These are phyloP conservation scores for Erinaceus europaeus DNA, from an alignment of 2,113 vertebrate species.

Conservation along the genomic window DNA sequence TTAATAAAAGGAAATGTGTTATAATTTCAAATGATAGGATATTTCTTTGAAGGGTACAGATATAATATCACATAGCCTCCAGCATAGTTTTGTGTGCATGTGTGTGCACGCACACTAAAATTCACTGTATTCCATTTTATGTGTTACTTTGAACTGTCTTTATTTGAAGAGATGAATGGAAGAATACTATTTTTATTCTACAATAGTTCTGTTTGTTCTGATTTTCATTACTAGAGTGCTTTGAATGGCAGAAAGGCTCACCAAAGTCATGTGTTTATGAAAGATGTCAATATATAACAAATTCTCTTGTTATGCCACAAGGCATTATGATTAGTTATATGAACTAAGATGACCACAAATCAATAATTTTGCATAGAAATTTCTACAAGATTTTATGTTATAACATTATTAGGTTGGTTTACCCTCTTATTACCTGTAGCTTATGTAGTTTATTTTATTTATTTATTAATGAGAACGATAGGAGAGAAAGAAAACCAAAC, in stretches of 20 bases:
- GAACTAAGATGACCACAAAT: neutral
- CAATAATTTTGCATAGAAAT: neutral
- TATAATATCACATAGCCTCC: constrained; percentile 80
- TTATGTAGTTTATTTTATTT: too few species aligned
- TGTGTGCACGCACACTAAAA: constrained; percentile 54
- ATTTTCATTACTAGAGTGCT: constrained; percentile 78
- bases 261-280: constrained; percentile 79
- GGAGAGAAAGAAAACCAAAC: too few species aligned
- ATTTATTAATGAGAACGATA: too few species aligned
- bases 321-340: constrained; percentile 36
- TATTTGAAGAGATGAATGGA: constrained; percentile 84
- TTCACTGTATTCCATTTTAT: constrained; percentile 80
- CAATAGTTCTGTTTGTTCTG: constrained; percentile 82
- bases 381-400: neutral
- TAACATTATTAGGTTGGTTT: neutral
- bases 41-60: constrained; percentile 79
- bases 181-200: constrained; percentile 78
- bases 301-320: constrained; percentile 60
- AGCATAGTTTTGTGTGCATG: constrained; percentile 60
- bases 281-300: constrained; percentile 74
- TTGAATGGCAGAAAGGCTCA: constrained; percentile 71
- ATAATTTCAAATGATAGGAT: constrained; percentile 77
- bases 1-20: constrained; percentile 71
- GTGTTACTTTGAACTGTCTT: constrained; percentile 83
- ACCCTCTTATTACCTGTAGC: neutral